These are phyloP conservation scores for Lacanobia oleracea DNA, from an alignment of 2,888 invertebrate species.

Conservation along the genomic window DNA sequence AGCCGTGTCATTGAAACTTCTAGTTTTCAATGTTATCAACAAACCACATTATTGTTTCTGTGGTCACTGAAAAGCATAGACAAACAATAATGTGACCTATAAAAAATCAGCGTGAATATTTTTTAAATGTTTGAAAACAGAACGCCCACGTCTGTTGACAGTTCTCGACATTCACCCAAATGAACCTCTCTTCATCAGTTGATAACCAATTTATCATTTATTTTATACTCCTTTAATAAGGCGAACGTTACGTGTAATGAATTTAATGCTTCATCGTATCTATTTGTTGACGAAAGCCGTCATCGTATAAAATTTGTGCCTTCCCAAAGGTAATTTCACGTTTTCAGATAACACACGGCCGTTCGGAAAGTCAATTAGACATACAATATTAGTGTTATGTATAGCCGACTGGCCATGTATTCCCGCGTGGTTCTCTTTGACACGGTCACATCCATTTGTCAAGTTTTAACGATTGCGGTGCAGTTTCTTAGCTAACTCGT, in stretches of 20 bases:
- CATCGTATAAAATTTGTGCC: constrained; percentile 26
- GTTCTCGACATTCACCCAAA: constrained; percentile 41
- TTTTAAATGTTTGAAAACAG: constrained; percentile 41
- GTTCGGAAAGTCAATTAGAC: constrained; percentile 57
- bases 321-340: constrained; percentile 42
- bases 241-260: constrained; percentile 32
- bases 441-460: constrained; percentile 37
- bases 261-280: constrained; percentile 38
- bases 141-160: constrained; percentile 27
- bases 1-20: constrained; percentile 23
- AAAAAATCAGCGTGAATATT: constrained; percentile 1
- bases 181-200: constrained; percentile 57
- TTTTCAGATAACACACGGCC: constrained; percentile 48
- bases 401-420: constrained; percentile 11
- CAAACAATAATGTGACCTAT: constrained; percentile 42
- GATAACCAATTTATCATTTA: constrained; percentile 49
- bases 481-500: constrained; percentile 7
- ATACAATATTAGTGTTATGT: constrained; percentile 49
- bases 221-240: constrained; percentile 25
- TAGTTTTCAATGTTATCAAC: constrained; percentile 35
- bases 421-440: constrained; percentile 41
- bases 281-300: constrained; percentile 48
- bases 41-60: constrained; percentile 35
- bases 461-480: constrained; percentile 23
- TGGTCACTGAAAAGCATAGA: constrained; percentile 33